Evolutionary conservation across 2,797 vertebrate species (phyloP).

Genomic region (Valencia hispanica): DNA sequence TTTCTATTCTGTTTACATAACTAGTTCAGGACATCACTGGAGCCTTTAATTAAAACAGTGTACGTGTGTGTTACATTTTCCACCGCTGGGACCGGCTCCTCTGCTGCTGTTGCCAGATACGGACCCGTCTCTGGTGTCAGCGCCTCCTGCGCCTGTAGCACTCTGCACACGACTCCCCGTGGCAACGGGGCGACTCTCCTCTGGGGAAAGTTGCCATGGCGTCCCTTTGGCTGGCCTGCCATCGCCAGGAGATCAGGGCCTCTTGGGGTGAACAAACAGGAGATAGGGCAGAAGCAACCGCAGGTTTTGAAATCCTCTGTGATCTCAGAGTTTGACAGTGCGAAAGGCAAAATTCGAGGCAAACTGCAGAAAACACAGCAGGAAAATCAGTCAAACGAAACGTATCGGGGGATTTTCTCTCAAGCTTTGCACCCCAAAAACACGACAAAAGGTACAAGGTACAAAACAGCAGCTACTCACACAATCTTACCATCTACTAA

Average conservation of each 20-base stretch:
- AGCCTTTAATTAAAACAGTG: background rate
- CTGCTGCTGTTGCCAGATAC: conserved; percentile 17
- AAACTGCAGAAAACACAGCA: background rate
- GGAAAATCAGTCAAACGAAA: background rate
- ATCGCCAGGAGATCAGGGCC: conserved; percentile 57
- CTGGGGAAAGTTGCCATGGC: conserved; percentile 69
- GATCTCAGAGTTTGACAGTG: conserved; percentile 27
- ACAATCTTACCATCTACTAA: background rate
- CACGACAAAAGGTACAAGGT: background rate
- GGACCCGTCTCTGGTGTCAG: conserved; percentile 45
- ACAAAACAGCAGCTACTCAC: background rate
- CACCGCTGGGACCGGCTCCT: conserved; percentile 10
- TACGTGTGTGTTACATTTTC: conserved; percentile 32
- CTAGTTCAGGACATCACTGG: background rate
- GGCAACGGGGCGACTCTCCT: conserved; percentile 49
- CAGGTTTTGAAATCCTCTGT: conserved; percentile 41
- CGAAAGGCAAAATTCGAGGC: conserved; percentile 26
- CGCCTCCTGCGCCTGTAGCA: conserved; percentile 26
- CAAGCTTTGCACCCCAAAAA: background rate
- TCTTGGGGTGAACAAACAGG: conserved; percentile 44
- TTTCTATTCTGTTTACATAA: background rate
- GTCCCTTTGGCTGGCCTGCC: conserved; percentile 41
- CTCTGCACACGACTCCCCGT: conserved; percentile 27
- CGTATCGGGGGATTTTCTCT: background rate
- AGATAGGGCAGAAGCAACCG: conserved; percentile 33